Percentiles rank a stretch among this genome's conserved stretches.
phyloP scores from a whole-genome alignment of 92 coral and sea anemone species.

The Phymanthus crucifer region DNA sequence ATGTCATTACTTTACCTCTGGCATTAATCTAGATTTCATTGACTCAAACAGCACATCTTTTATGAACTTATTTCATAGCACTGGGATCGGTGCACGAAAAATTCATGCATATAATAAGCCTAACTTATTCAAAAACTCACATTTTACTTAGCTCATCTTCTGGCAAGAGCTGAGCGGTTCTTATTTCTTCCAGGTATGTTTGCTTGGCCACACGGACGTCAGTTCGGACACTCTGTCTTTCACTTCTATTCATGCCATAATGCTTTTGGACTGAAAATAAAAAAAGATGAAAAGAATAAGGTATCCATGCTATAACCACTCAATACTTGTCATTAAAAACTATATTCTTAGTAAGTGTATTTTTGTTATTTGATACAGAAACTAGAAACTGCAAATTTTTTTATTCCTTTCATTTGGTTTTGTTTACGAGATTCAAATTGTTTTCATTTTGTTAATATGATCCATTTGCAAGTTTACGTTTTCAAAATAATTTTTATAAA shows the following conservation, averaged over 20 bases:
- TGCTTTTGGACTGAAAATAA: slow-evolving; percentile 70
- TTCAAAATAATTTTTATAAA: too few relatives aligned
- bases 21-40: too few relatives aligned
- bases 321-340: background rate
- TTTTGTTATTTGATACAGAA: background rate
- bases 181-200: slow-evolving; percentile 95
- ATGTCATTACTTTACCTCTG: too few relatives aligned
- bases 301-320: background rate
- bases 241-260: slow-evolving; percentile 74
- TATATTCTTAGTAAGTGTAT: background rate
- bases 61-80: too few relatives aligned
- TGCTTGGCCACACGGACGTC: slow-evolving; percentile 85
- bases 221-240: slow-evolving; percentile 77
- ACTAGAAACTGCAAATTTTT: background rate
- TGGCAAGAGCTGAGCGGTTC: slow-evolving; percentile 75
- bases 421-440: background rate
- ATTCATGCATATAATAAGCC: background rate
- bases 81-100: too few relatives aligned
- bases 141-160: slow-evolving; percentile 62
- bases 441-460: background rate
- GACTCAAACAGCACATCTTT: too few relatives aligned
- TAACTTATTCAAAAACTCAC: slow-evolving; percentile 45
- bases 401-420: background rate
- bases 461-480: too few relatives aligned
- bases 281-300: background rate